Percentiles rank a stretch among this genome's conserved stretches.
Conservation (phyloP, 2,113 vertebrate species). For the Leucopsar rothschildi region DNA sequence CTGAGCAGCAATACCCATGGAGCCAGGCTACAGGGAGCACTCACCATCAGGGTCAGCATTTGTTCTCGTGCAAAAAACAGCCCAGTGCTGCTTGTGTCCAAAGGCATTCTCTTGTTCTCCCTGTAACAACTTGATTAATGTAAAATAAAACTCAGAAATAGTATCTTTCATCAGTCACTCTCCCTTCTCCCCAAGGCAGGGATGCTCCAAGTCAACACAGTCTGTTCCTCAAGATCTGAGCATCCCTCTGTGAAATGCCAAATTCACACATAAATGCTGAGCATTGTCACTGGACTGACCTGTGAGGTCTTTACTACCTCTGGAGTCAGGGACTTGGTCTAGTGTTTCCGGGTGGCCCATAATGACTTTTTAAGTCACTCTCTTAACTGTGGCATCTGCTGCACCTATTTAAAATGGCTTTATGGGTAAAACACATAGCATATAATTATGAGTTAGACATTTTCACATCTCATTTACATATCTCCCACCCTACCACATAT, state of each 20-base stretch:
- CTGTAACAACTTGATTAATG: not conserved
- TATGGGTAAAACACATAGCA: not conserved
- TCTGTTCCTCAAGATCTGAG: not conserved
- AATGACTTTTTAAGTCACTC: not conserved
- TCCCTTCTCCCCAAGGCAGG: not conserved
- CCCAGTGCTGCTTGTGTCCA: not conserved
- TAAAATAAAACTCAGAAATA: conserved; percentile 6
- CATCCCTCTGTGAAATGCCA: conserved; percentile 8
- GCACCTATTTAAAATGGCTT: not conserved
- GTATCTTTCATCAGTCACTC: not conserved
- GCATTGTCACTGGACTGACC: not conserved
- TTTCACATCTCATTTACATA: not conserved
- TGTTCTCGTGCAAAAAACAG: not conserved
- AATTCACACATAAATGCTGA: not conserved
- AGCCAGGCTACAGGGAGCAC: not conserved
- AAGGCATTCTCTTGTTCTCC: not conserved
- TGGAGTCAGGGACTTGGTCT: not conserved
- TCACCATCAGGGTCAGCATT: not conserved
- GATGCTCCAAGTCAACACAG: not conserved
- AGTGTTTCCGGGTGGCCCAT: not conserved
- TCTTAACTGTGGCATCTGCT: conserved; percentile 6
- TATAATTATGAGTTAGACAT: not conserved
- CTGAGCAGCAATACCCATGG: not conserved
- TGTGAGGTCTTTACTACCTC: conserved; percentile 12
- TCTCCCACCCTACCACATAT: not conserved